These are phyloP conservation scores for Schlechtendalia chinensis DNA, from an alignment of 1,140 invertebrate species.

Conservation along the genomic window DNA sequence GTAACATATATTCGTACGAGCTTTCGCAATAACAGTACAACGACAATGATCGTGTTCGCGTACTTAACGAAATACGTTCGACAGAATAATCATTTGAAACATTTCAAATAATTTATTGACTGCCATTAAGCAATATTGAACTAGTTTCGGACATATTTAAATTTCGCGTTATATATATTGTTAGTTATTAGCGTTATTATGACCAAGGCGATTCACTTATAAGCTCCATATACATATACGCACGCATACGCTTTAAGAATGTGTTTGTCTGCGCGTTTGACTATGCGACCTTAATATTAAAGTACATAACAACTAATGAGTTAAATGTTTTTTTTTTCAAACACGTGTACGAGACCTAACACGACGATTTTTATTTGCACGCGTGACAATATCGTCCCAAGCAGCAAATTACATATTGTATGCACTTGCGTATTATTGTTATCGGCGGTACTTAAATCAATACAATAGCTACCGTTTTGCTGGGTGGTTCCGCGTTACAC, in stretches of 20 bases:
- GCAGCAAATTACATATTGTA: no score
- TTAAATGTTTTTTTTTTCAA: conserved; percentile 2
- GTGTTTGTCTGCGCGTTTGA: background rate
- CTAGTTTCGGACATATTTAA: conserved; percentile 19
- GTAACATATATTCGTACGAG: no score
- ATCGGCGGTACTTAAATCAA: no score
- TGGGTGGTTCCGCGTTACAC: no score
- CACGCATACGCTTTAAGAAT: no score
- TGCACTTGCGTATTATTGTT: no score
- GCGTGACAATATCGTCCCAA: no score
- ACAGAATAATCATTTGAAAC: background rate
- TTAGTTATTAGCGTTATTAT: conserved; percentile 26
- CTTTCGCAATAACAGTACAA: no score
- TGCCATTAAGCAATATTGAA: conserved; percentile 2
- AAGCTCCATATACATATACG: background rate
- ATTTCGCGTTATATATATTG: conserved; percentile 11
- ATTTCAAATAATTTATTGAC: background rate
- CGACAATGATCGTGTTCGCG: no score
- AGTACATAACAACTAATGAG: conserved; percentile 1
- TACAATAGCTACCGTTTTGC: no score
- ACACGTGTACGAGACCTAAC: background rate
- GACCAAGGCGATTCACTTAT: conserved; percentile 13
- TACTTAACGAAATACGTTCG: background rate
- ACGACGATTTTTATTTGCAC: no score
- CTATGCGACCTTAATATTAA: background rate